These are phyloP conservation scores for Eilema griseolum DNA, from an alignment of 2,888 invertebrate genomes.

Conservation along the genomic window DNA sequence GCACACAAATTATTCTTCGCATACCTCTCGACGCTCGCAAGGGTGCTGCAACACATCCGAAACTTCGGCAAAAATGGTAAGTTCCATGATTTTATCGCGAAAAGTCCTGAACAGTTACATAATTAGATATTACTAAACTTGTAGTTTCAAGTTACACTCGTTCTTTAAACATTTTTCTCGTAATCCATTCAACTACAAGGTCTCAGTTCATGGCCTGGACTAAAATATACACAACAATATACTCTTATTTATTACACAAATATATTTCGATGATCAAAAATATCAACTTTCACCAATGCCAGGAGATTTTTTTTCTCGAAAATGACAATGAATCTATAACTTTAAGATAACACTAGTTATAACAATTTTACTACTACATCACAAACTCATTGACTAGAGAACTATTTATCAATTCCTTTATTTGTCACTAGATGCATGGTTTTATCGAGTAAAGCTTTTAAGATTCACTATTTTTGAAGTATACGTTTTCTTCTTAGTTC, in stretches of 20 bases:
- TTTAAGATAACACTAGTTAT: slow-evolving; percentile 53
- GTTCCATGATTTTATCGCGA: too few relatives aligned
- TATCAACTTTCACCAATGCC: slow-evolving; percentile 10
- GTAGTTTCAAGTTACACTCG: background rate
- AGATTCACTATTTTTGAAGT: background rate
- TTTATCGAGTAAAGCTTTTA: slow-evolving; percentile 31
- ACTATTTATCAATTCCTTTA: slow-evolving; percentile 78
- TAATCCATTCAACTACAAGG: background rate
- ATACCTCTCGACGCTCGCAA: too few relatives aligned
- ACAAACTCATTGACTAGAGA: slow-evolving; percentile 80
- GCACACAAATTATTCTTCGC: too few relatives aligned
- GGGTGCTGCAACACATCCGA: too few relatives aligned
- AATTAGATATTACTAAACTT: background rate
- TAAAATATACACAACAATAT: slow-evolving; percentile 19
- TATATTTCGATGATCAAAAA: slow-evolving; percentile 34
- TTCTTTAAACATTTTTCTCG: background rate
- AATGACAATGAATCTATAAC: slow-evolving; percentile 43
- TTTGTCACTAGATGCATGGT: slow-evolving; percentile 60
- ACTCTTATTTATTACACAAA: slow-evolving; percentile 12
- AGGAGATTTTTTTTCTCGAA: slow-evolving; percentile 23
- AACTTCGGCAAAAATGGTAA: too few relatives aligned
- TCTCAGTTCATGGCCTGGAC: slow-evolving; percentile 12
- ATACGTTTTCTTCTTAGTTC: background rate
- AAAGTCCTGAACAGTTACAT: too few relatives aligned
- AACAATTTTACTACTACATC: slow-evolving; percentile 72